Evolutionary conservation across 2,888 invertebrate genomes (phyloP).

Genomic region (Tetanocera ferruginea): DNA sequence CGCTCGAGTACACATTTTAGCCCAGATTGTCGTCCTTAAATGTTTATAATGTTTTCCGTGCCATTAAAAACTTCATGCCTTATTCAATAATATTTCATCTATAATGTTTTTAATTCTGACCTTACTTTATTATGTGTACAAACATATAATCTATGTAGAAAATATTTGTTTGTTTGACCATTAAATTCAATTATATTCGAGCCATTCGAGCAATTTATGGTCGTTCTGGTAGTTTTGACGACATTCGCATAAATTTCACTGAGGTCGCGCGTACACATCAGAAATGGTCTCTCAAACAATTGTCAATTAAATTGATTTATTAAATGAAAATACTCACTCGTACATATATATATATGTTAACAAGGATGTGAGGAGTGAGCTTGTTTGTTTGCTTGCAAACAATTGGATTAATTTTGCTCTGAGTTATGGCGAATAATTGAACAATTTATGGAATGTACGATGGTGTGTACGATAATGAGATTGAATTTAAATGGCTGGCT

Average conservation of each 20-base stretch:
- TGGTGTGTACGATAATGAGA: neutral
- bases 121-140: neutral
- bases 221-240: neutral
- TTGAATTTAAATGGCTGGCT: neutral
- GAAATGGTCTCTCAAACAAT: conserved; percentile 16
- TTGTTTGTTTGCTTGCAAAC: conserved; percentile 5
- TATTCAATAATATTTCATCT: neutral
- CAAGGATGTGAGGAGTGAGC: neutral
- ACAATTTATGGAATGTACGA: neutral
- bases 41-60: no score
- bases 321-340: no score
- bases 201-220: neutral
- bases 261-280: conserved; percentile 6
- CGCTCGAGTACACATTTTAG: neutral
- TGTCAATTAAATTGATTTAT: conserved; percentile 37
- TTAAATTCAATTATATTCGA: conserved; percentile 28
- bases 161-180: neutral
- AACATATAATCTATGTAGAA: neutral
- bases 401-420: conserved; percentile 15
- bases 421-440: neutral
- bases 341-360: no score
- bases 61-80: neutral
- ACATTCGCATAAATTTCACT: conserved; percentile 11
- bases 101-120: neutral
- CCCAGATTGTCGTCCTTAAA: neutral